Evolutionary conservation across 2,113 vertebrate species (phyloP), one percentile per base, ranked within the genome.

Genomic region (Trichomycterus rosablanca): DNA sequence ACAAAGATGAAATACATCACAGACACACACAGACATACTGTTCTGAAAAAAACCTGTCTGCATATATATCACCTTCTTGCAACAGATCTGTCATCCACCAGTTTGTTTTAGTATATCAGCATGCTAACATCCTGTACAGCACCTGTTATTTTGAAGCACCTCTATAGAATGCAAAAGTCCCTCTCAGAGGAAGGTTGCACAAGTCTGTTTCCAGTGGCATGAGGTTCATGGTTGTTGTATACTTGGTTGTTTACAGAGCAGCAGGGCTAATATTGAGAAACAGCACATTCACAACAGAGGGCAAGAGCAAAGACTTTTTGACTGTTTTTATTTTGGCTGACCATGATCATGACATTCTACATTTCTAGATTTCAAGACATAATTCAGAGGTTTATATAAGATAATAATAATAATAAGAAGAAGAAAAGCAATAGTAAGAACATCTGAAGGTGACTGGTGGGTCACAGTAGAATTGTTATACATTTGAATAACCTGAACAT

Each of bases 181-280:
- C 55, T 34, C 66, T 43, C 26, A 66, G 39, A 3, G 5, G 58
- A 43, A 58, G 52, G 40, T 75, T 75, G 70, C 67, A 63, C 18
- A 75, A 67, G 59, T 7, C 9, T 6, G 10, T 24, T 48, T 66
- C 22, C 32, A 69, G 23, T 35, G 8, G 51, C 16, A 16, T 35
- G n/a, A 35, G 28, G 11, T 23, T 12, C 24, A 48, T 59, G 42
- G 34, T 18, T 26, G 18, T 40, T 11, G 14, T 18, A 23, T 66
- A 51, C 32, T 37, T 49, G 40, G 53, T 23, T 75, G 63, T 70
- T 75, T 75, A 75, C 70, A 63, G 26, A 52, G 24, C 53, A 9
- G 23, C 16, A 19, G 14, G 11, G 30, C 18, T 48, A 15, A 40
- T 28, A 64, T 76, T 76, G 70, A 57, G 67, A 52, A 73, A 67